Conservation (phyloP, 2,797 vertebrate genomes). For the Corythornis leucogaster region DNA sequence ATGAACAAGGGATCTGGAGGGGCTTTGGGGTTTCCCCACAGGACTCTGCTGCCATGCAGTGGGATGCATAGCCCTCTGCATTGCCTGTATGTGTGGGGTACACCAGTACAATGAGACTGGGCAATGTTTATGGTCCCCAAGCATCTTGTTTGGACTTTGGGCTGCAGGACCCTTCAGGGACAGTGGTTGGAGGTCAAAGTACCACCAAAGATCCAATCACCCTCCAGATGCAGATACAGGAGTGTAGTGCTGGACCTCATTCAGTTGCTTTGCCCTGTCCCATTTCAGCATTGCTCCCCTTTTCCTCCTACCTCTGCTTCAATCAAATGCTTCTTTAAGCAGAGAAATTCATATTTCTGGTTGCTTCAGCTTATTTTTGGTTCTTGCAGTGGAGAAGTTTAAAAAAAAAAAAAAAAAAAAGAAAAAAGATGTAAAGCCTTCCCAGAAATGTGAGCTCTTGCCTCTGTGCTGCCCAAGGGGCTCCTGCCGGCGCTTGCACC, state of each 20-base stretch:
- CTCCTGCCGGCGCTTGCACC: neutral
- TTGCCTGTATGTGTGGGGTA: no score
- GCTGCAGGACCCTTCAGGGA: neutral
- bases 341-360: neutral
- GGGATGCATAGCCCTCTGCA: neutral
- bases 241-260: neutral
- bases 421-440: neutral
- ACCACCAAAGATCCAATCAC: neutral
- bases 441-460: neutral
- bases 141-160: neutral
- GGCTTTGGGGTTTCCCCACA: neutral
- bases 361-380: neutral
- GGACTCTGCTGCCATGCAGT: fast-evolving
- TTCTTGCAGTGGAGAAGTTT: neutral
- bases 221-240: fast-evolving
- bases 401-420: neutral
- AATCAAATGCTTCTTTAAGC: neutral
- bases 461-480: neutral
- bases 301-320: neutral
- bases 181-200: neutral
- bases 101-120: neutral
- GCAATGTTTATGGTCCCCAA: fast-evolving
- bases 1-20: neutral
- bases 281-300: neutral
- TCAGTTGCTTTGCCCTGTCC: fast-evolving